Evolutionary conservation across 2,113 vertebrate species (phyloP).

Genomic region (Platysteira castanea): DNA sequence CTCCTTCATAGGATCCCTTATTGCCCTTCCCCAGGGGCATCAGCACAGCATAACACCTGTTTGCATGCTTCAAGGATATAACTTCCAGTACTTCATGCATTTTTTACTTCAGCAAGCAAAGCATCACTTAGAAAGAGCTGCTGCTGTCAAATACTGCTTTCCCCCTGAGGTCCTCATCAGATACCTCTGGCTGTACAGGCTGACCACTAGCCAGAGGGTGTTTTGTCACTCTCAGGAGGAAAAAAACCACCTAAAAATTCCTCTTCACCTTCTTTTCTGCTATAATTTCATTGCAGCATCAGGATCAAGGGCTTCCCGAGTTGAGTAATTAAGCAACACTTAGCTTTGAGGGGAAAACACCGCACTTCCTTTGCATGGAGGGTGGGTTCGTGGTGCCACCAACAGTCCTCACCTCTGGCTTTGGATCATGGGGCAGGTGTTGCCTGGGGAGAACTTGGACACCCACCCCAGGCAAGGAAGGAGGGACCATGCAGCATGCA

Average conservation of each 20-base stretch:
- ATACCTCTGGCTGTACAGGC: neutral
- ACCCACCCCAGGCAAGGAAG: neutral
- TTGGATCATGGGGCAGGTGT: neutral
- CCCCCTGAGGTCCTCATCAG: neutral
- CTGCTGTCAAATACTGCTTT: too few relatives aligned
- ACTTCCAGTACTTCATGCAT: accelerated
- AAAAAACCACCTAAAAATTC: neutral
- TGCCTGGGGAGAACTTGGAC: neutral
- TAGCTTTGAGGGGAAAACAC: accelerated
- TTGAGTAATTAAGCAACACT: neutral
- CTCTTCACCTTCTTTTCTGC: neutral
- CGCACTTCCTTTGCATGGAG: accelerated
- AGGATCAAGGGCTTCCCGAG: neutral
- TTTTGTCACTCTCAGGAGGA: neutral
- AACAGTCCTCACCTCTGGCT: neutral
- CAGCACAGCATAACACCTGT: accelerated
- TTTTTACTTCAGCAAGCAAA: neutral
- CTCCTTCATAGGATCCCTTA: neutral
- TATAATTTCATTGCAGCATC: neutral
- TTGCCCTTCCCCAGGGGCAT: neutral
- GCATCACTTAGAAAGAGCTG: neutral
- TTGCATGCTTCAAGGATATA: neutral
- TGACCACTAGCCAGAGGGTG: neutral
- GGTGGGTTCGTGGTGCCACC: neutral
- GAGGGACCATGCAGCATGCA: neutral